These are phyloP conservation scores for Chrysina gloriosa DNA, from an alignment of 2,888 invertebrate species.

Conservation along the genomic window DNA sequence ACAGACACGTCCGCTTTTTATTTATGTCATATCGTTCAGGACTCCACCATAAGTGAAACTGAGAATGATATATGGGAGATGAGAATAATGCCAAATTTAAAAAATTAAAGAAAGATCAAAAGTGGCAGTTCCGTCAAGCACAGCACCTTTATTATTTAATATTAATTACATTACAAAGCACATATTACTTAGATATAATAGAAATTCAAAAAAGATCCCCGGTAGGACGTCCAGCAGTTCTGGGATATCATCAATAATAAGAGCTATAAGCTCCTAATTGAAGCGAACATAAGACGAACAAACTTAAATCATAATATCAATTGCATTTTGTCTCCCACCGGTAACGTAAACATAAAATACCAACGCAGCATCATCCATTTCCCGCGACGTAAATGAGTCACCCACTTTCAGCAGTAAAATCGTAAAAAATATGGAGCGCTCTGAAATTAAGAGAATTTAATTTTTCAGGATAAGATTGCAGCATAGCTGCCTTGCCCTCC, in stretches of 20 bases:
- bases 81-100: too few relatives aligned
- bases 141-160: too few relatives aligned
- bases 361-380: background rate
- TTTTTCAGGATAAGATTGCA: conserved; percentile 49
- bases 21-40: conserved; percentile 68
- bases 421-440: conserved; percentile 51
- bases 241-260: too few relatives aligned
- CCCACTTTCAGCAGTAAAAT: conserved; percentile 50
- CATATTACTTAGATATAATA: too few relatives aligned
- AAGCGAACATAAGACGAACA: conserved; percentile 16
- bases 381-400: conserved; percentile 50
- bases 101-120: too few relatives aligned
- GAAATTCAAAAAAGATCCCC: too few relatives aligned
- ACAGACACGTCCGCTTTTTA: conserved; percentile 73
- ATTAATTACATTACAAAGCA: too few relatives aligned
- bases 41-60: conserved; percentile 73
- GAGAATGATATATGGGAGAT: conserved; percentile 71
- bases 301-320: conserved; percentile 23
- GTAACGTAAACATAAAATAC: background rate
- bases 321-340: conserved; percentile 17
- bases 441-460: conserved; percentile 52
- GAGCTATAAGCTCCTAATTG: conserved; percentile 14
- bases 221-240: too few relatives aligned
- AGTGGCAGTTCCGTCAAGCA: too few relatives aligned
- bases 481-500: conserved; percentile 38